Base-by-base conservation (phyloP, 1,140 invertebrate species). In the Lasaia peninsularis region DNA sequence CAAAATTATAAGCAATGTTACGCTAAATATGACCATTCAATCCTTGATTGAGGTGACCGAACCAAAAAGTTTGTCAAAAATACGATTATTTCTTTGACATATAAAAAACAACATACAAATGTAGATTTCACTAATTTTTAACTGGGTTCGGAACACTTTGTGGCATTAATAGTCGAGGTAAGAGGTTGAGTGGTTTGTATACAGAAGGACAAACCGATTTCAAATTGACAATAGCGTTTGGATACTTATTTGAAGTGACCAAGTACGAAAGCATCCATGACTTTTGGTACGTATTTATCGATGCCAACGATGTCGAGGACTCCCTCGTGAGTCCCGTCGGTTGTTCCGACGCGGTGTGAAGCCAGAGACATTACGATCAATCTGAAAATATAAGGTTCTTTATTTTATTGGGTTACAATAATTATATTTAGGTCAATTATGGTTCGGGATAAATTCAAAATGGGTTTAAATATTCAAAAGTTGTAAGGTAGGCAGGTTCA, bases 231-330 rank as follows among this genome's bases (percentile, higher is more conserved):
- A 18, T 10, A 35, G 16, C 34, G 20, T 21, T 18, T 21, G 20
- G 20, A 48, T 56, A 14, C 66, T 81, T 67, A 88, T 65, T 79
- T 67, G 67, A 88, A 88, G 21, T 80, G 73, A 9, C 77, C 80
- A n/a, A 75, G 65, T 0, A 66, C 73, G 59, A 88, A 88, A 0
- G 83, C 86, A 40, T 88, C 86, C 28, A 88, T 72, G 11, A 86
- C 51, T 55, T 81, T 78, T 12, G 86, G 86, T 16, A 83, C 78
- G 65, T 86, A 72, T 31, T 86, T 78, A 65, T 88, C 86, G 52
- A 88, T 53, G 33, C 86, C 86, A 21, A 88, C 62, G 8, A 86
- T 76, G 63, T 88, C 86, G 5, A 88, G 75, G 0, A 88, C 75
- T 3, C 86, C 86, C 28, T 76, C 71, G 63, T 87, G 84, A 16